Conservation (phyloP, 2,888 invertebrate genomes). For the Allacma fusca region DNA sequence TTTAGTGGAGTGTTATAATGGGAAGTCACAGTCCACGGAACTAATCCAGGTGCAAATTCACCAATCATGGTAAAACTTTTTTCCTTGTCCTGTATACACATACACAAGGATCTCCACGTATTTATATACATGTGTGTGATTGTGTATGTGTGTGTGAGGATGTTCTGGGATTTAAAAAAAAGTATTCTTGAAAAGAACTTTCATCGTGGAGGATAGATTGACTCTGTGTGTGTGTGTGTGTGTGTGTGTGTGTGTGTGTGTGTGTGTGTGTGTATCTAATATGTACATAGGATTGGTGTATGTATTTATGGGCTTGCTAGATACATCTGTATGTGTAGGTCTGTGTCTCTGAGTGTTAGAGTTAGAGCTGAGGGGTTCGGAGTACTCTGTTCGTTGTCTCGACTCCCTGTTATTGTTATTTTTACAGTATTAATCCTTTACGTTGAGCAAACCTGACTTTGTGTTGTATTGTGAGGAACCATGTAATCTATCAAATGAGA, state of each 20-base stretch:
- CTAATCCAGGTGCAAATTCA: conserved; percentile 32
- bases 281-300: too few species aligned
- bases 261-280: too few species aligned
- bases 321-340: too few species aligned
- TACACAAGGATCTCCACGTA: neutral
- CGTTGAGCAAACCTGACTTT: conserved; percentile 13
- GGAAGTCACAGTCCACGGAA: conserved; percentile 20
- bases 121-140: neutral
- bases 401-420: conserved; percentile 7
- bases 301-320: too few species aligned
- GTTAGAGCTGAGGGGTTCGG: neutral
- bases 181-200: conserved; percentile 1
- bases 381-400: neutral
- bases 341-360: neutral
- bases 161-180: neutral
- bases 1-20: neutral
- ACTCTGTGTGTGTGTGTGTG: too few species aligned
- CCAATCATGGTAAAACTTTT: conserved; percentile 9
- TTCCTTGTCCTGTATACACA: neutral
- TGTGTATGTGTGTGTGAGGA: neutral
- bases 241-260: too few species aligned
- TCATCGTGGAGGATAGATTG: neutral
- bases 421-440: conserved; percentile 10
- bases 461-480: conserved; percentile 9
- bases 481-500: conserved; percentile 29